Conservation (phyloP, 1,140 invertebrate genomes). For the Drosophila oshimai region DNA sequence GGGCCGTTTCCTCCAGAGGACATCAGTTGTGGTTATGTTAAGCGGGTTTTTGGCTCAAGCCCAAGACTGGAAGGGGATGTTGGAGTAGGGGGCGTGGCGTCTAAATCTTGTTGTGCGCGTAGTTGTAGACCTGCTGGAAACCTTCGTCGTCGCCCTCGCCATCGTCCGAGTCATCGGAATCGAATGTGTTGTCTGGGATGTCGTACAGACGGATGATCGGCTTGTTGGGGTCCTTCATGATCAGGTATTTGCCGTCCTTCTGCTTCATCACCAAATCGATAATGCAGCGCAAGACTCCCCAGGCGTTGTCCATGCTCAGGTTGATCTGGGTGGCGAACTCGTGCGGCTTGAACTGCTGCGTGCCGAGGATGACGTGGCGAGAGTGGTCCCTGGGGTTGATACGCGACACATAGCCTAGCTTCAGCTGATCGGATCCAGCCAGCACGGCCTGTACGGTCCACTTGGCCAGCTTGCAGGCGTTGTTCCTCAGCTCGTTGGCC, state of each 20-base stretch:
- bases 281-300: conserved; percentile 99
- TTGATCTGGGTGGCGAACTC: conserved; percentile 99
- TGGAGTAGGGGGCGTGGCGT: neutral
- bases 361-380: conserved; percentile 98
- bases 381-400: conserved; percentile 96
- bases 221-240: conserved; percentile 99
- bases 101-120: conserved; percentile 74
- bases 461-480: conserved; percentile 99
- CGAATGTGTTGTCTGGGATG: conserved; percentile 99
- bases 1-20: conserved; percentile 22
- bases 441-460: conserved; percentile 99
- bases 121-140: conserved; percentile 81
- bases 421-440: conserved; percentile 98
- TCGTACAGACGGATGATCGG: conserved; percentile 97
- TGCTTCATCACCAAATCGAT: conserved; percentile 99
- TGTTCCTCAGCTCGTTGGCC: conserved; percentile 99
- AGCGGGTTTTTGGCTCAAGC: conserved; percentile 47
- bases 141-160: conserved; percentile 88
- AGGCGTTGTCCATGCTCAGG: conserved; percentile 99
- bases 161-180: conserved; percentile 97
- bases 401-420: conserved; percentile 99
- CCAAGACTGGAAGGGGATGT: neutral
- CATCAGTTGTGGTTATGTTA: conserved; percentile 41
- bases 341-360: conserved; percentile 98
- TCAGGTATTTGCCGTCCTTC: conserved; percentile 98